These are phyloP conservation scores for Drosophila willistoni DNA, from an alignment of 1,140 invertebrate species.

Conservation along the genomic window DNA sequence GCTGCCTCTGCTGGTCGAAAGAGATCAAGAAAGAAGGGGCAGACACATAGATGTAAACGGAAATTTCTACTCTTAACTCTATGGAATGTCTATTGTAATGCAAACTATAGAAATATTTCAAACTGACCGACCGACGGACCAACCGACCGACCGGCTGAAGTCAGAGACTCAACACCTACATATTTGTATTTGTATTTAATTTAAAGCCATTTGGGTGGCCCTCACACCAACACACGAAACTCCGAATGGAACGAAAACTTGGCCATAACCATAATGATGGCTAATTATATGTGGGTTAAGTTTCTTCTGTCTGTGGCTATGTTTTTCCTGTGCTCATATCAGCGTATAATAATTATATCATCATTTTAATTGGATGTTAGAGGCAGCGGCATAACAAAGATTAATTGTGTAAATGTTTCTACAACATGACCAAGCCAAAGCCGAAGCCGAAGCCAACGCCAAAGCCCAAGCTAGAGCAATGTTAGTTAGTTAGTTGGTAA, in stretches of 20 bases:
- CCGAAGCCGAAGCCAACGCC: slow-evolving; percentile 20
- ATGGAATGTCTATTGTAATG: slow-evolving; percentile 27
- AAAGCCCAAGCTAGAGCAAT: slow-evolving; percentile 21
- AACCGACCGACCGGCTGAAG: background rate
- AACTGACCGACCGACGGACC: slow-evolving; percentile 10
- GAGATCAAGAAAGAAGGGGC: background rate
- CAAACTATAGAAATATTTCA: slow-evolving; percentile 25
- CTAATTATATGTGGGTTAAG: slow-evolving; percentile 76
- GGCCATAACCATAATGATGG: slow-evolving; percentile 56
- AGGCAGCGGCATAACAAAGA: slow-evolving; percentile 52
- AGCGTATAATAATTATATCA: slow-evolving; percentile 67
- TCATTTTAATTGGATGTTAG: slow-evolving; percentile 73
- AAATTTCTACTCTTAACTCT: slow-evolving; percentile 20
- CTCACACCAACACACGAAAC: slow-evolving; percentile 28
- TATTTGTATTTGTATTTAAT: background rate
- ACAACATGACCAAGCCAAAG: slow-evolving; percentile 24
- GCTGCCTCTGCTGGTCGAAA: slow-evolving; percentile 8
- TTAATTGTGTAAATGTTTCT: slow-evolving; percentile 58
- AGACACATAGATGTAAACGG: slow-evolving; percentile 5
- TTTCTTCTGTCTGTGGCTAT: slow-evolving; percentile 62
- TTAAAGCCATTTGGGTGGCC: slow-evolving; percentile 35
- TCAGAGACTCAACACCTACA: slow-evolving; percentile 41
- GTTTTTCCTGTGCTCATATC: slow-evolving; percentile 59
- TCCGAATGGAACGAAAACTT: slow-evolving; percentile 4
- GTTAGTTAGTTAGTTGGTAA: background rate